These are phyloP conservation scores for Andrena haemorrhoa DNA, from an alignment of 2,888 invertebrate genomes.

Conservation along the genomic window DNA sequence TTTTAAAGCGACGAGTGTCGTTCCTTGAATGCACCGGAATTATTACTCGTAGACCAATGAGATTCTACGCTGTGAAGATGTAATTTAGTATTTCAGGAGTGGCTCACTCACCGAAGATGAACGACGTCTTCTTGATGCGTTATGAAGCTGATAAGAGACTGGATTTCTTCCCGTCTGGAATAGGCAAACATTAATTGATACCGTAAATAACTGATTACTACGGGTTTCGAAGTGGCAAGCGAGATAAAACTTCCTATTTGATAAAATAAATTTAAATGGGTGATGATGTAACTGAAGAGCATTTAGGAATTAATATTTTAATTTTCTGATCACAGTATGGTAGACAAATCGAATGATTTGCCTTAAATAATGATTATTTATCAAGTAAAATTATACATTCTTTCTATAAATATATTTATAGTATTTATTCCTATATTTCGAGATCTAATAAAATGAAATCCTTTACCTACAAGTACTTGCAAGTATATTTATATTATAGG, in stretches of 20 bases:
- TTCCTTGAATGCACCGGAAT: slow-evolving; percentile 19
- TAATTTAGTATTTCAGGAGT: slow-evolving; percentile 5
- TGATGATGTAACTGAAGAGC: background rate
- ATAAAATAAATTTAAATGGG: no score
- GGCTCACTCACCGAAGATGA: background rate
- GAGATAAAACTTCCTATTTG: no score
- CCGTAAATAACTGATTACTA: background rate
- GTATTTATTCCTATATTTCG: no score
- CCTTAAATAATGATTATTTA: no score
- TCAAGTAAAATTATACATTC: no score
- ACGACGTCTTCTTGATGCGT: background rate
- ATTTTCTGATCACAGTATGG: no score
- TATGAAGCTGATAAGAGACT: background rate
- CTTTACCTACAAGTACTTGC: no score
- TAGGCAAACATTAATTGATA: background rate
- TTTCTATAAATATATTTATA: no score
- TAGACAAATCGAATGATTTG: no score
- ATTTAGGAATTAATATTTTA: no score
- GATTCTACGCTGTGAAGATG: background rate
- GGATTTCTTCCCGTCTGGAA: background rate
- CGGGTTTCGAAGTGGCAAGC: background rate
- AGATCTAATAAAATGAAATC: no score
- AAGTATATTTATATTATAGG: background rate
- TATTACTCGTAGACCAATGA: slow-evolving; percentile 1
- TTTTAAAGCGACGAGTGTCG: slow-evolving; percentile 21